These are phyloP conservation scores for Crossocerus cetratus DNA, from an alignment of 2,888 invertebrate species.

Conservation along the genomic window DNA sequence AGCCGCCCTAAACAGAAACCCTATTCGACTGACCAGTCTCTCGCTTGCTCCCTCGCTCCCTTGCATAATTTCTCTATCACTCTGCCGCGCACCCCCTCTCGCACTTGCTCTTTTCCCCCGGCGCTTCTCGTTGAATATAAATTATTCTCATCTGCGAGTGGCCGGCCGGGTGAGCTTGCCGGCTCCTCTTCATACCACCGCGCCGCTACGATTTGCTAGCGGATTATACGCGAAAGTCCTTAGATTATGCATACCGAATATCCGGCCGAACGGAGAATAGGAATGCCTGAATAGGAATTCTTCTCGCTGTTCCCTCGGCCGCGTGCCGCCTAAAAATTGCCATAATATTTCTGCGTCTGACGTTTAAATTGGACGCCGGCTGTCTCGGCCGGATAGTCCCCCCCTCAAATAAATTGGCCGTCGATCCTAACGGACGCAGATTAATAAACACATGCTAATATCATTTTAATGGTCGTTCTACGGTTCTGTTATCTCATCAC, in stretches of 20 bases:
- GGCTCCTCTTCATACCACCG: not conserved
- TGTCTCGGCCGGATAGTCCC: conserved; percentile 2
- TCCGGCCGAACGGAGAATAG: conserved; percentile 12
- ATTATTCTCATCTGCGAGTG: conserved; percentile 44
- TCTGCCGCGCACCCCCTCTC: no score
- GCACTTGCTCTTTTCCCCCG: not conserved
- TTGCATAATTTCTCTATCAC: no score
- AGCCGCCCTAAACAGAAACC: conserved; percentile 37
- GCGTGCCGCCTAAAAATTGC: conserved; percentile 37
- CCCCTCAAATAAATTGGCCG: conserved; percentile 16
- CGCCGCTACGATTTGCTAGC: conserved; percentile 1
- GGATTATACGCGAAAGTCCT: conserved; percentile 36
- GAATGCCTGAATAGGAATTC: conserved; percentile 36
- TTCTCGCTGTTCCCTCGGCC: not conserved
- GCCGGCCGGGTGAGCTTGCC: not conserved
- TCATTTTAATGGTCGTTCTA: not conserved
- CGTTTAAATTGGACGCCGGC: conserved; percentile 48
- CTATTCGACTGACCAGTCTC: conserved; percentile 23
- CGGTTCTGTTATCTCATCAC: not conserved
- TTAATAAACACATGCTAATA: not conserved
- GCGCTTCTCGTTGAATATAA: conserved; percentile 50
- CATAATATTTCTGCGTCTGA: conserved; percentile 49
- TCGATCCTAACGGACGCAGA: conserved; percentile 24
- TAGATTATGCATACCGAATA: conserved; percentile 46
- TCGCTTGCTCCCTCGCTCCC: no score